These are phyloP conservation scores for Semnopithecus entellus DNA, from an alignment of 2,113 vertebrate species.

Conservation along the genomic window DNA sequence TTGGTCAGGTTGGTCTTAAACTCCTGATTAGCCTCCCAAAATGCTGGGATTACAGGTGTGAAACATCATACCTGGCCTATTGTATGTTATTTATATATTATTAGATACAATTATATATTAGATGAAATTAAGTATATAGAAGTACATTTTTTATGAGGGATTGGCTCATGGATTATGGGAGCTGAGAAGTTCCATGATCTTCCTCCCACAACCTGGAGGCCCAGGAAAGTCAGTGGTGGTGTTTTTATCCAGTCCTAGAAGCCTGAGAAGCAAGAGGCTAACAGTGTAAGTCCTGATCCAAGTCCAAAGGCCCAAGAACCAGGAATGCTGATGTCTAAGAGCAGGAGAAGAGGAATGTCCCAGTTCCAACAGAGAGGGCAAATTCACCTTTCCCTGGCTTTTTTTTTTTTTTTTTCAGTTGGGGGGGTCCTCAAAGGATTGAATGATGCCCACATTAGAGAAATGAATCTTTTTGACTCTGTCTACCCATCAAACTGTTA, in stretches of 20 bases:
- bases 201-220: not conserved
- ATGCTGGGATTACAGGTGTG: too few relatives aligned
- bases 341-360: not conserved
- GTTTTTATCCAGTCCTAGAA: not conserved
- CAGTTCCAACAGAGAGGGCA: not conserved
- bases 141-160: not conserved
- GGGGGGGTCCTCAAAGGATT: not conserved
- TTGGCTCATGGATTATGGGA: not conserved
- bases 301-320: not conserved
- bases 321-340: not conserved
- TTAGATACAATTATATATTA: too few relatives aligned
- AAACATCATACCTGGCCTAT: too few relatives aligned
- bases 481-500: not conserved
- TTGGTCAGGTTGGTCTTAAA: too few relatives aligned
- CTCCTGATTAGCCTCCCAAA: too few relatives aligned
- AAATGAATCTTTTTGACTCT: not conserved
- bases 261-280: not conserved
- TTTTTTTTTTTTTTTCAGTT: not conserved
- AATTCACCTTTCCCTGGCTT: not conserved
- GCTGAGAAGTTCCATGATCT: not conserved
- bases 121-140: not conserved
- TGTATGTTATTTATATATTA: too few relatives aligned
- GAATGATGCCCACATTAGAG: not conserved
- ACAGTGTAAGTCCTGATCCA: not conserved
- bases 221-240: not conserved